Conservation (phyloP, 37 sponge, comb jelly and placozoan species). For the Amphimedon queenslandica region DNA sequence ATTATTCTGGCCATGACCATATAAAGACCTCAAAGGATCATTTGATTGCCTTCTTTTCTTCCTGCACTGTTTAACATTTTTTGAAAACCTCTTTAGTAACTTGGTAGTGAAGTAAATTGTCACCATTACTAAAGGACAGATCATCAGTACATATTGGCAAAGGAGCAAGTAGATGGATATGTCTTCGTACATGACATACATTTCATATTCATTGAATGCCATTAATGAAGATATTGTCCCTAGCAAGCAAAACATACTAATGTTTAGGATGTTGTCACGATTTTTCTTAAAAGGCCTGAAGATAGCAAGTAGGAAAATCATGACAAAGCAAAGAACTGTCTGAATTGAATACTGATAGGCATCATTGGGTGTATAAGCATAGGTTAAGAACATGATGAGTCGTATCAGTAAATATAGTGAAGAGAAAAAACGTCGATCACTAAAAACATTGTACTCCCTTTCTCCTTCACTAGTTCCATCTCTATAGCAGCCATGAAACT, state of each 20-base stretch:
- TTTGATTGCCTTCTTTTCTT: too few species aligned
- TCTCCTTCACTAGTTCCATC: background rate
- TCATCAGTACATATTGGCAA: too few species aligned
- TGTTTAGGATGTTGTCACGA: background rate
- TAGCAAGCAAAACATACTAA: background rate
- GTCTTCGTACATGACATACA: too few species aligned
- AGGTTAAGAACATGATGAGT: background rate
- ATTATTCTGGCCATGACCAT: too few species aligned
- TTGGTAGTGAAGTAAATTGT: too few species aligned
- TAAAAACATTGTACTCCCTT: background rate
- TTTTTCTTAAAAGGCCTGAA: background rate
- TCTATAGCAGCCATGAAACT: background rate
- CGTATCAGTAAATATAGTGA: background rate
- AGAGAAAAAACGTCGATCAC: background rate
- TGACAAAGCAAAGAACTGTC: background rate
- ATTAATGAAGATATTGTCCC: too few species aligned
- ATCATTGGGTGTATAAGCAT: background rate
- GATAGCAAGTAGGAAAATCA: background rate
- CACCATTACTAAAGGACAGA: too few species aligned
- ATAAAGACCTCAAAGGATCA: too few species aligned
- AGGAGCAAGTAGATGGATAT: too few species aligned
- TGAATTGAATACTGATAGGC: background rate
- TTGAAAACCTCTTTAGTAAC: too few species aligned
- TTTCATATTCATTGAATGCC: too few species aligned
- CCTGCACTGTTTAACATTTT: too few species aligned